Evolutionary conservation across 2,888 invertebrate species (phyloP).

Genomic region (Perithous albicinctus): DNA sequence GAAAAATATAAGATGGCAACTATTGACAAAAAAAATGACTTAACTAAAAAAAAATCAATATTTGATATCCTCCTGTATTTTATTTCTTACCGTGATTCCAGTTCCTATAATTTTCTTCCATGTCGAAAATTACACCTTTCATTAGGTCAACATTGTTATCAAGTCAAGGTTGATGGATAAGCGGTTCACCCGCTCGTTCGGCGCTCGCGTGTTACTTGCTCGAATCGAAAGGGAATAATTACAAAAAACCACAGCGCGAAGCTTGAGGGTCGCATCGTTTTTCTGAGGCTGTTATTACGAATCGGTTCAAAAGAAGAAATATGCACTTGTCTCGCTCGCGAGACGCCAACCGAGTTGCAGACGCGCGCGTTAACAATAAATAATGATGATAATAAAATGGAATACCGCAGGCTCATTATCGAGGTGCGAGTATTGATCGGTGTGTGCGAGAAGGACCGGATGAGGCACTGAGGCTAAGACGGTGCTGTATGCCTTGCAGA

Average conservation of each 20-base stretch:
- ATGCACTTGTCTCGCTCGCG: neutral
- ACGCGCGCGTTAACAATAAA: constrained; percentile 77
- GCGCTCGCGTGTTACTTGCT: neutral
- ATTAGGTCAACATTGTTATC: neutral
- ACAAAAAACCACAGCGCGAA: neutral
- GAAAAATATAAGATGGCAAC: too few species aligned
- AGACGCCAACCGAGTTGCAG: constrained; percentile 17
- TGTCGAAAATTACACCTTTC: too few species aligned
- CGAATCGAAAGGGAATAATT: neutral
- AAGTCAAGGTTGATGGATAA: neutral
- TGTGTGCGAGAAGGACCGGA: constrained; percentile 5
- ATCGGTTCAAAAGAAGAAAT: constrained; percentile 10
- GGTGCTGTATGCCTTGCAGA: constrained; percentile 16
- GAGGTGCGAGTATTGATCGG: constrained; percentile 78
- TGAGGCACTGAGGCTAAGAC: neutral
- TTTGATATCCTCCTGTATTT: too few species aligned
- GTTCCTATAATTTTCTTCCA: too few species aligned
- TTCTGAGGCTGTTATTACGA: constrained; percentile 8
- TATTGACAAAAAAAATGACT: too few species aligned
- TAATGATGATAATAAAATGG: constrained; percentile 79
- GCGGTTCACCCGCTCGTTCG: neutral
- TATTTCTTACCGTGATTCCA: too few species aligned
- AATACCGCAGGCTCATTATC: constrained; percentile 77
- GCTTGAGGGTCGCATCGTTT: constrained; percentile 9
- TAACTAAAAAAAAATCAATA: too few species aligned